Percentiles rank a stretch among this genome's conserved stretches.
These are phyloP conservation scores for Echiichthys vipera DNA, from an alignment of 2,797 vertebrate genomes.

Conservation along the genomic window DNA sequence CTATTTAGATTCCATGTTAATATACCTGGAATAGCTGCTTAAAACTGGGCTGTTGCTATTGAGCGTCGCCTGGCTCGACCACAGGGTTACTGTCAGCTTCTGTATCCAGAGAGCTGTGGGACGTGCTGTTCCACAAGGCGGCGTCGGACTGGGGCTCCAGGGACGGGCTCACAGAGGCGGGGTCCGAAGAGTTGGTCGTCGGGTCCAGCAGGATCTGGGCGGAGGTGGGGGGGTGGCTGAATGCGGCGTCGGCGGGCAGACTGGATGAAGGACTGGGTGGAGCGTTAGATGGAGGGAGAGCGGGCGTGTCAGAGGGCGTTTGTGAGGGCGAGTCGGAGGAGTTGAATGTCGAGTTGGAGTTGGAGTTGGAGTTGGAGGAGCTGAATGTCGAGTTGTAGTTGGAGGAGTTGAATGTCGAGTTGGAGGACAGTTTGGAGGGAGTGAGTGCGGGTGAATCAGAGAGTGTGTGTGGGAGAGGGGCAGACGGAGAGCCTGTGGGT, in stretches of 20 bases:
- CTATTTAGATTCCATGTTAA: constrained; percentile 14
- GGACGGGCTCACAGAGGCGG: constrained; percentile 24
- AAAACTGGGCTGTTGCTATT: constrained; percentile 39
- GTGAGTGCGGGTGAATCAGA: constrained; percentile 36
- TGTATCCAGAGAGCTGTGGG: constrained; percentile 38
- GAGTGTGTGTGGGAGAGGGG: constrained; percentile 40
- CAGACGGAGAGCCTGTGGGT: constrained; percentile 7
- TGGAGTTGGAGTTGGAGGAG: constrained; percentile 48
- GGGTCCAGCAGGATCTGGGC: constrained; percentile 31
- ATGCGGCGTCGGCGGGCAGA: background rate
- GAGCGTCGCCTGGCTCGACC: constrained; percentile 27
- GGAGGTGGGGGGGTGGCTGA: constrained; percentile 35
- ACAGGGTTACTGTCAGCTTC: constrained; percentile 25
- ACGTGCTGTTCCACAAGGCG: constrained; percentile 57
- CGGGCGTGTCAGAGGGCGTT: background rate
- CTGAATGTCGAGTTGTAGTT: constrained; percentile 4
- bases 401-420: constrained; percentile 38
- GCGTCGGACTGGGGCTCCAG: constrained; percentile 43
- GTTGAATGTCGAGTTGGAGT: constrained; percentile 21
- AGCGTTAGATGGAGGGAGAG: constrained; percentile 23
- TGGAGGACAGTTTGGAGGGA: constrained; percentile 39
- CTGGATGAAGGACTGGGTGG: constrained; percentile 29
- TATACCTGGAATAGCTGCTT: constrained; percentile 20
- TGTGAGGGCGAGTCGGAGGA: constrained; percentile 47
- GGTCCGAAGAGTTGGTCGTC: constrained; percentile 33